Conservation (phyloP, 1,140 invertebrate genomes). For the Neodiprion lecontei region DNA sequence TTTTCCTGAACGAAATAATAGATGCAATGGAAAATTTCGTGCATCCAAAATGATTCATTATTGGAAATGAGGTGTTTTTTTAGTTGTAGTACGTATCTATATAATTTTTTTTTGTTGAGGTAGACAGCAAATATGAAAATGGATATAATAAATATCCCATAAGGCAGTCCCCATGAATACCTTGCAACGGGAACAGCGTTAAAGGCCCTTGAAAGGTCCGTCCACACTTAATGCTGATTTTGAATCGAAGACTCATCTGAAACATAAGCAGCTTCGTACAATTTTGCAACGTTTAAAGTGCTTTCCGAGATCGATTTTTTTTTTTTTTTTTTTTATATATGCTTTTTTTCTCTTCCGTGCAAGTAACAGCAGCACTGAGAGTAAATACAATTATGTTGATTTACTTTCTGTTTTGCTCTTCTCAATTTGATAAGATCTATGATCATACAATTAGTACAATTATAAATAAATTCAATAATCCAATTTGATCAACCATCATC, state of each 20-base stretch:
- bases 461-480: too few species aligned
- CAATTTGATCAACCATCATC: too few species aligned
- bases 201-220: constrained; percentile 56
- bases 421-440: too few species aligned
- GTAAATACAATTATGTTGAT: background rate
- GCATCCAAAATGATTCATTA: background rate
- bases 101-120: constrained; percentile 1
- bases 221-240: constrained; percentile 54
- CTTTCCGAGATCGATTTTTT: background rate
- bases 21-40: constrained; percentile 25
- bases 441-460: too few species aligned
- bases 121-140: constrained; percentile 26
- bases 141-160: constrained; percentile 52
- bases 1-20: constrained; percentile 13
- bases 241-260: constrained; percentile 60
- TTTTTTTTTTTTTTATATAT: background rate
- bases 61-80: too few species aligned
- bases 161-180: constrained; percentile 62
- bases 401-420: too few species aligned
- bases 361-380: background rate
- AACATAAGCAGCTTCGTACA: constrained; percentile 63
- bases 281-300: constrained; percentile 38
- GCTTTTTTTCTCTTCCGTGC: background rate
- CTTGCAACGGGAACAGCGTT: constrained; percentile 61
- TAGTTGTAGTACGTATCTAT: too few species aligned